Evolutionary conservation across 2,113 vertebrate species (phyloP).

Genomic region (Grantiella picta): DNA sequence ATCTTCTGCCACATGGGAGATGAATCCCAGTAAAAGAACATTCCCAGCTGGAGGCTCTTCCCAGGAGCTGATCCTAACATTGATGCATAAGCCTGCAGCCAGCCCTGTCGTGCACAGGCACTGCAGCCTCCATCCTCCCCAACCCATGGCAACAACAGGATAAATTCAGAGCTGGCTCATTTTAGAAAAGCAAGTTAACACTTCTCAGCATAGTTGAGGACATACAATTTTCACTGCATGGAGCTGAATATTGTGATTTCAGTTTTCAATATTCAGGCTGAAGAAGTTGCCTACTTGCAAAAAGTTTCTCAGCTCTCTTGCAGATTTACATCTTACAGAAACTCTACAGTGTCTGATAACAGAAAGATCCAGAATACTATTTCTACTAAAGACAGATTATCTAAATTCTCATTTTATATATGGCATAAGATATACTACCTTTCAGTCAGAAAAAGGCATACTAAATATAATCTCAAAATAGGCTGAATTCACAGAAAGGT

Average conservation of each 20-base stretch:
- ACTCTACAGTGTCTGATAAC: background rate
- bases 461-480: background rate
- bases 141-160: background rate
- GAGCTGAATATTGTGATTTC: background rate
- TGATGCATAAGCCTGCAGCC: background rate
- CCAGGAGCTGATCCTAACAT: background rate
- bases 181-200: background rate
- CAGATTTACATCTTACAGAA: background rate
- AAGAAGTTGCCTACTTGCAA: background rate
- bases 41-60: background rate
- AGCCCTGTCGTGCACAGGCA: background rate
- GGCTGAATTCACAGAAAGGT: background rate
- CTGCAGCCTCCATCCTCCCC: background rate
- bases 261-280: background rate
- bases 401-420: background rate
- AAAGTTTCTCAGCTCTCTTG: background rate
- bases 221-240: background rate
- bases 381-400: background rate
- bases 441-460: background rate
- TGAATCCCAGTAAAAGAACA: background rate
- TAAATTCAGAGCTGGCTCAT: background rate
- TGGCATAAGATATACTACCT: background rate
- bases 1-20: background rate
- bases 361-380: background rate
- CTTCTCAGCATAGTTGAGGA: background rate